Evolutionary conservation across 2,888 invertebrate genomes (phyloP).

Genomic region (Megamerina dolium): DNA sequence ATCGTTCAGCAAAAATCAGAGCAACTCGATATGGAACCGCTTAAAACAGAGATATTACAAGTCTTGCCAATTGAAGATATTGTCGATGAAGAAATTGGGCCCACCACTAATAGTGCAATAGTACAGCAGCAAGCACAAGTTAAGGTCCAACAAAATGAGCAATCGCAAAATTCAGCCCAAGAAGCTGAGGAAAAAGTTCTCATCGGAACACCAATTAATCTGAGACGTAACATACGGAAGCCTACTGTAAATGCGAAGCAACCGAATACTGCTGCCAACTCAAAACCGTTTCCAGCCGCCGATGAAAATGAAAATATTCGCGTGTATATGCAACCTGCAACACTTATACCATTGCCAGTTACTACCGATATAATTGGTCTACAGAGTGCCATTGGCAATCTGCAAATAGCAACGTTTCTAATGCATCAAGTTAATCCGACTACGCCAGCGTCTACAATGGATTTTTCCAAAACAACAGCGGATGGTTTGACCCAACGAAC

Average conservation of each 20-base stretch:
- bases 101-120: not conserved
- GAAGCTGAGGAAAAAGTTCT: slow-evolving; percentile 41
- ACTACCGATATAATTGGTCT: slow-evolving; percentile 46
- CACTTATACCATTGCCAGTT: slow-evolving; percentile 46
- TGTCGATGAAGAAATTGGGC: slow-evolving; percentile 15
- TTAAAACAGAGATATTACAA: slow-evolving; percentile 23
- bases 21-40: not conserved
- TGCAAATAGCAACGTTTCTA: slow-evolving; percentile 46
- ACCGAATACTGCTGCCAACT: slow-evolving; percentile 1
- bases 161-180: too few relatives aligned
- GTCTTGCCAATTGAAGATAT: slow-evolving; percentile 29
- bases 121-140: not conserved
- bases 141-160: not conserved
- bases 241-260: slow-evolving; percentile 19
- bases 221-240: slow-evolving; percentile 39
- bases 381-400: slow-evolving; percentile 45
- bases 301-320: slow-evolving; percentile 33
- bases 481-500: slow-evolving; percentile 39
- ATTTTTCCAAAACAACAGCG: slow-evolving; percentile 31
- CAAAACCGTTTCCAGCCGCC: slow-evolving; percentile 4
- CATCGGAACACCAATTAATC: slow-evolving; percentile 48
- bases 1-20: not conserved
- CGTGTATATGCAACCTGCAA: slow-evolving; percentile 45
- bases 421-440: slow-evolving; percentile 39
- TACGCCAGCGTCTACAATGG: slow-evolving; percentile 23